These are phyloP conservation scores for Gastrophryne carolinensis DNA, from an alignment of 2,797 vertebrate genomes.

Conservation along the genomic window DNA sequence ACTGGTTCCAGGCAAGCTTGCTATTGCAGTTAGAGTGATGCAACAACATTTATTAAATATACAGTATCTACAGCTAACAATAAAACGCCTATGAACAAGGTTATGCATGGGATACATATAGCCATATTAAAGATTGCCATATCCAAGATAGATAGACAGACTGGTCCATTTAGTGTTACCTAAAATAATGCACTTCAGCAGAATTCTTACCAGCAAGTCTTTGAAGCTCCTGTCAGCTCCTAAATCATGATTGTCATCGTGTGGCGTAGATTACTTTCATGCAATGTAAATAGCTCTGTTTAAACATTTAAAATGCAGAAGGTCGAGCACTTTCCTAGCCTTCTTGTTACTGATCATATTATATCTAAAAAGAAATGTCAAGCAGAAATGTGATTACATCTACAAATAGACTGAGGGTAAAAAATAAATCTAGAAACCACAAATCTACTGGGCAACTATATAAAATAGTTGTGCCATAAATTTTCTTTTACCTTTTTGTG, in stretches of 20 bases:
- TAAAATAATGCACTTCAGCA: no score
- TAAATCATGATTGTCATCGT: neutral
- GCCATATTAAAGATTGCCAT: no score
- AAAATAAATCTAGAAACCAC: slow-evolving; percentile 55
- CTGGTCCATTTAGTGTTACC: no score
- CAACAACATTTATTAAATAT: no score
- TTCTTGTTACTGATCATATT: slow-evolving; percentile 18
- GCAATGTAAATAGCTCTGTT: slow-evolving; percentile 14
- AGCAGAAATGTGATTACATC: slow-evolving; percentile 55
- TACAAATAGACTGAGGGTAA: slow-evolving; percentile 56
- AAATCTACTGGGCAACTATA: slow-evolving; percentile 60
- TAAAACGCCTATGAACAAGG: no score
- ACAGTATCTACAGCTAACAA: no score
- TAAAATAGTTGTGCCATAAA: slow-evolving; percentile 67
- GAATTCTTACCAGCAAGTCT: no score
- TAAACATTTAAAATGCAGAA: slow-evolving; percentile 13
- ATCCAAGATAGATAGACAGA: no score
- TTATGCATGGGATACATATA: no score
- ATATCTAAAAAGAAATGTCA: slow-evolving; percentile 28
- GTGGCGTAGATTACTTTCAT: neutral
- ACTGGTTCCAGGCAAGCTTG: no score
- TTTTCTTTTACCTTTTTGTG: slow-evolving; percentile 56
- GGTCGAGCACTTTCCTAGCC: neutral
- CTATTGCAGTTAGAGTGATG: no score
- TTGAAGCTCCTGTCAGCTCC: neutral